Evolutionary conservation across 2,797 vertebrate genomes (phyloP), one percentile per base, ranked within the genome.

Genomic region (Melanitta fusca): DNA sequence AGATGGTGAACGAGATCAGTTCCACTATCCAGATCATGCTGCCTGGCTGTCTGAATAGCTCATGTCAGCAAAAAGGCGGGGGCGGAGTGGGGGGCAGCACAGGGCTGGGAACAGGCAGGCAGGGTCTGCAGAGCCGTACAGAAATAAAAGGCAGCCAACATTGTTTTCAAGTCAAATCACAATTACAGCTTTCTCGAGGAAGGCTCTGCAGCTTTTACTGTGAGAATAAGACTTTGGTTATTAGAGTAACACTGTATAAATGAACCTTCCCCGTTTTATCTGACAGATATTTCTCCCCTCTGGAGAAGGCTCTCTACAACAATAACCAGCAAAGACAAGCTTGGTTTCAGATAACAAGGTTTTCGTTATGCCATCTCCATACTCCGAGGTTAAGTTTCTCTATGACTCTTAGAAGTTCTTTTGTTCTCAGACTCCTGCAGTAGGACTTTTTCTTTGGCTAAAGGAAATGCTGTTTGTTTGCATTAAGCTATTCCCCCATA

Each of bases 1-100:
- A 95, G 89, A 92, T 89, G 95, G 95, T 80, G 85, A 12, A 70
- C 0, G 51, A 72, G 91, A 73, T 80, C 87, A 81, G 74, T 74
- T 89, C 89, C 95, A 73, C 47, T 11, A 25, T 4, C 81, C 80
- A 32, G 51, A 13, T 6, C 30, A 2, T 2, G 34, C 68, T 49
- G 88, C 53, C 75, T 6, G 21, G 30, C 69, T 27, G 87, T 85
- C 60, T 36, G 82, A 95, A 95, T 49, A 45, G 88, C 92, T 86
- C 22, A 0, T 81, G 86, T 86, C 95, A 96, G 91, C 86, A 94
- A 13, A 4, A 4, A 32, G 66, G 24, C 11, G 8, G 81, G 34
- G 89, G 64, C 11, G 9, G 62, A 64, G 39, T 20, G 62, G 62
- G 62, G 62, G 83, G 69, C 12, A 20, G 9, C 88, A 16, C 3